Conservation (phyloP, 64 coral and sea anemone genomes). For the Montipora foliosa region DNA sequence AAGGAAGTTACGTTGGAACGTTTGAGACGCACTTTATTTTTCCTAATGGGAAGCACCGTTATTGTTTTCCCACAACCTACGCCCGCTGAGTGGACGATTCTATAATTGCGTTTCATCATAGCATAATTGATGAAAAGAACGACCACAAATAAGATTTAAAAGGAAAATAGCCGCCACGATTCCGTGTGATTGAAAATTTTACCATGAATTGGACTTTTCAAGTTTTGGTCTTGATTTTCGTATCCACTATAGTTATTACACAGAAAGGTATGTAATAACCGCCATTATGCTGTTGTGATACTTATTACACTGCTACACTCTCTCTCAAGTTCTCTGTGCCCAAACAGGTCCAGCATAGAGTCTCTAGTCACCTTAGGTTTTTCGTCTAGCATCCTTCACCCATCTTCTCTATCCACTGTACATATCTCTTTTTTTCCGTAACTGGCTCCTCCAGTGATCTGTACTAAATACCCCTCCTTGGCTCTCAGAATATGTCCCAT, state of each 20-base stretch:
- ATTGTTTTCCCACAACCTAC: neutral
- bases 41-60: neutral
- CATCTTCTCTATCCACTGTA: too few species aligned
- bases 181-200: neutral
- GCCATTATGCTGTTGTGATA: neutral
- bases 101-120: neutral
- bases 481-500: too few species aligned
- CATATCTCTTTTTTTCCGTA: too few species aligned
- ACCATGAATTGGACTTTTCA: neutral
- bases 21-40: neutral
- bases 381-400: too few species aligned
- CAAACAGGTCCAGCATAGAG: too few species aligned
- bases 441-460: too few species aligned
- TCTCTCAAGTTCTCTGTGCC: too few species aligned
- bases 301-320: too few species aligned
- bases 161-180: neutral
- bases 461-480: too few species aligned
- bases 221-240: neutral
- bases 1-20: neutral
- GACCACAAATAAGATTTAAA: neutral
- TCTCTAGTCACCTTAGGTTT: too few species aligned
- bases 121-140: neutral
- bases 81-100: slow-evolving; percentile 6
- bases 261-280: slow-evolving; percentile 1
- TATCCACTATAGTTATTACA: neutral